Percentiles rank a stretch among this genome's conserved stretches.
Conservation (phyloP, 2,113 vertebrate species). For the Callospermophilus lateralis region DNA sequence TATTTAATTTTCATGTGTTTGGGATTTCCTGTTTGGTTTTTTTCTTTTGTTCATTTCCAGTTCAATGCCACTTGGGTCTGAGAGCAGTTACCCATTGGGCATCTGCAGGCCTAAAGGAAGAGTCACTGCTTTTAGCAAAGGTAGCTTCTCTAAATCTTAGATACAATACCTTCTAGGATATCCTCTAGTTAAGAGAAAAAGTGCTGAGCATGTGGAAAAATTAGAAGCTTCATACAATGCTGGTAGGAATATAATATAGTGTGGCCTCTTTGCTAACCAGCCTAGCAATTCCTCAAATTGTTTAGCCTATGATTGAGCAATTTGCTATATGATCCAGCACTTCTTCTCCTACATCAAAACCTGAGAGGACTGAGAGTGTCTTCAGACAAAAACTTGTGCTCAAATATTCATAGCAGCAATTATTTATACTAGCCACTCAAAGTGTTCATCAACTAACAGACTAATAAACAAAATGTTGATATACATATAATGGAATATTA, state of each 20-base stretch:
- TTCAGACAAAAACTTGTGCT: not conserved
- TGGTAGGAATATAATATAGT: not conserved
- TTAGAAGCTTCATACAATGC: not conserved
- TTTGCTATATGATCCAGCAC: not conserved
- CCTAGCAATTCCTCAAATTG: not conserved
- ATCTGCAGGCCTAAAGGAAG: too few relatives aligned
- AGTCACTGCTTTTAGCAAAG: too few relatives aligned
- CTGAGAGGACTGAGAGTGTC: not conserved
- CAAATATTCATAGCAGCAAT: not conserved
- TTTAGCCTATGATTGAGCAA: not conserved
- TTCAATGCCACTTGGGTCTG: not conserved
- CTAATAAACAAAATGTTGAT: not conserved
- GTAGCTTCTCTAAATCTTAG: too few relatives aligned
- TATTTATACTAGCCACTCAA: not conserved
- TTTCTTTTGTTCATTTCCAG: not conserved
- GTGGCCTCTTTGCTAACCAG: not conserved
- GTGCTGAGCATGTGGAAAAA: not conserved
- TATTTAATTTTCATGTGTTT: not conserved
- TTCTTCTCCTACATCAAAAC: not conserved
- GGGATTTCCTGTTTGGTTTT: not conserved
- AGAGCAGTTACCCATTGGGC: not conserved
- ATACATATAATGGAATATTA: not conserved
- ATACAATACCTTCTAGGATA: not conserved
- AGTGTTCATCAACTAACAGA: not conserved
- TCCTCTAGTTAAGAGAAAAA: not conserved